Percentiles rank a stretch among this genome's conserved stretches.
These are phyloP conservation scores for Leptosomus discolor DNA, from an alignment of 2,113 vertebrate species.

Conservation along the genomic window DNA sequence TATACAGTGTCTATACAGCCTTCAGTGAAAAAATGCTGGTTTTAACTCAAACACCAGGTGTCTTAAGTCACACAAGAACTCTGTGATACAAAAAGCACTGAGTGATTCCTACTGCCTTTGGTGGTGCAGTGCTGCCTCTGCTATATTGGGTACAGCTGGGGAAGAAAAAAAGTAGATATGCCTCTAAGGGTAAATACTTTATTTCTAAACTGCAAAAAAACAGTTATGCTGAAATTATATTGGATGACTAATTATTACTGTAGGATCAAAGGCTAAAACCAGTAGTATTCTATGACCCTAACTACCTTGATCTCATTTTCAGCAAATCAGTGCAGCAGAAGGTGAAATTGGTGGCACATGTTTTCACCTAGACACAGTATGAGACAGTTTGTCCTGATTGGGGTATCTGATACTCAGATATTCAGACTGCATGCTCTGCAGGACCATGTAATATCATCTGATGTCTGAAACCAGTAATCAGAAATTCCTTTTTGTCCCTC, in stretches of 20 bases:
- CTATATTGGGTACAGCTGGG: neutral
- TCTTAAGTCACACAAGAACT: neutral
- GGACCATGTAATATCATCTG: neutral
- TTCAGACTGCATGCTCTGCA: neutral
- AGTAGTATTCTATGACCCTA: neutral
- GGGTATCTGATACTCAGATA: neutral
- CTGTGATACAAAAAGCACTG: neutral
- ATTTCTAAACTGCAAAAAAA: neutral
- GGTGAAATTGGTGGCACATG: accelerated
- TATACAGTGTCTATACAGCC: neutral
- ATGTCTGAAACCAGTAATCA: neutral
- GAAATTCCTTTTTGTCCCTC: neutral
- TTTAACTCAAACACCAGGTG: neutral
- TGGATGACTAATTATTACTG: neutral
- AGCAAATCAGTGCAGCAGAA: neutral
- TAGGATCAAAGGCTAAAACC: neutral
- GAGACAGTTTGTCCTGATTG: neutral
- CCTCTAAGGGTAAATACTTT: neutral
- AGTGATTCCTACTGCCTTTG: neutral
- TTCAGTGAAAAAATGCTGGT: neutral
- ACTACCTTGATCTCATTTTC: neutral
- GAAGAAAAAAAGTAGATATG: neutral
- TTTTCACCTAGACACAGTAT: neutral
- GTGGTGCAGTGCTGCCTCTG: neutral
- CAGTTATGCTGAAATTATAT: neutral